phyloP scores from a whole-genome alignment of 2,888 invertebrate species.

The Pecten maximus region DNA sequence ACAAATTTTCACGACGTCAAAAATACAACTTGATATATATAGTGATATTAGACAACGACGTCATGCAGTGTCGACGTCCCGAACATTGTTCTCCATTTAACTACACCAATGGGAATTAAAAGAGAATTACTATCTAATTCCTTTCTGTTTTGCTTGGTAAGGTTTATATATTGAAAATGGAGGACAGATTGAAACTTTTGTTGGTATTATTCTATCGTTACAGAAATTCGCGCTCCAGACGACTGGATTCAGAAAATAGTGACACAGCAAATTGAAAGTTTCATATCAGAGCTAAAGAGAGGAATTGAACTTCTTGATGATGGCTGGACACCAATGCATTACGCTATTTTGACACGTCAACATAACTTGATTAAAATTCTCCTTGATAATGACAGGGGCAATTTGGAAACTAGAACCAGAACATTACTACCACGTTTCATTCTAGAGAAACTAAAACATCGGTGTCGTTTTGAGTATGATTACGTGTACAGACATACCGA shows the following conservation, averaged over 20 bases:
- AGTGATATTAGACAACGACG: too few relatives aligned
- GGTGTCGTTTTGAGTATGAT: neutral
- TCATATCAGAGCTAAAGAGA: neutral
- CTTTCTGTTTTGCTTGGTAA: too few relatives aligned
- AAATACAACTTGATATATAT: too few relatives aligned
- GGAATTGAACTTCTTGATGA: neutral
- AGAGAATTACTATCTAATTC: too few relatives aligned
- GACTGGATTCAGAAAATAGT: neutral
- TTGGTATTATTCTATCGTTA: too few relatives aligned
- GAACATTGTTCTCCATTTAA: too few relatives aligned
- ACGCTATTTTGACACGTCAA: neutral
- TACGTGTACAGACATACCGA: neutral
- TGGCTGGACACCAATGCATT: neutral
- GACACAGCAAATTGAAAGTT: neutral
- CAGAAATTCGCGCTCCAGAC: too few relatives aligned
- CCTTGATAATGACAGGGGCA: neutral
- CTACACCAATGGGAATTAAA: too few relatives aligned
- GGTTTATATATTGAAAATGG: too few relatives aligned
- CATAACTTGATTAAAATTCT: neutral
- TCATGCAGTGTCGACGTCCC: too few relatives aligned
- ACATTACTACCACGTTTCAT: neutral
- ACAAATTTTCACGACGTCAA: too few relatives aligned
- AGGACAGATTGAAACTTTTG: too few relatives aligned
- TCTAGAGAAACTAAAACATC: neutral
- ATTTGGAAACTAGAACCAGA: neutral